phyloP scores from a whole-genome alignment of 2,797 vertebrate genomes.

The Gephyroberyx darwinii region DNA sequence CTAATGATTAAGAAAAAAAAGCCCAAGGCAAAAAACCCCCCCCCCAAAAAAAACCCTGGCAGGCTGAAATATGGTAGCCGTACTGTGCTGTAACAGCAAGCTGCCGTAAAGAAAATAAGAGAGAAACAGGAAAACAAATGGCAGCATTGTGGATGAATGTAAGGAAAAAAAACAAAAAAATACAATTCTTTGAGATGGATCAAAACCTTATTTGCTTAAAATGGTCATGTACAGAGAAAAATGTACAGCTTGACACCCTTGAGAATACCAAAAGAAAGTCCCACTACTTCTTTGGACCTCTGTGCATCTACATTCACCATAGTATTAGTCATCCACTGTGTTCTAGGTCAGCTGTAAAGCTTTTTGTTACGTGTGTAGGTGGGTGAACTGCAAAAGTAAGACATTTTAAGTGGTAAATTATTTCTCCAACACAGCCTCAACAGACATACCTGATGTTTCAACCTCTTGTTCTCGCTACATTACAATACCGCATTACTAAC shows the following conservation, averaged over 20 bases:
- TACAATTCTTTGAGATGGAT: neutral
- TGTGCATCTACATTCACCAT: constrained; percentile 39
- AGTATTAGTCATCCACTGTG: constrained; percentile 50
- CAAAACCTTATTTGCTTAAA: constrained; percentile 17
- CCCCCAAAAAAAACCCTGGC: constrained; percentile 63
- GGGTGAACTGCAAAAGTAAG: constrained; percentile 34
- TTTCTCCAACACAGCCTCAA: constrained; percentile 30
- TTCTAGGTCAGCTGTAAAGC: constrained; percentile 34
- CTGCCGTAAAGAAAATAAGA: constrained; percentile 42
- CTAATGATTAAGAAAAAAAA: constrained; percentile 91
- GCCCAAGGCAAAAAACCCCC: constrained; percentile 87
- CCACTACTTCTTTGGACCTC: constrained; percentile 23
- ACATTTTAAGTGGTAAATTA: constrained; percentile 48
- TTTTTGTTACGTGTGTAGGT: constrained; percentile 49
- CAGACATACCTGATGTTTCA: constrained; percentile 45
- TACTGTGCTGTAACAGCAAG: constrained; percentile 46
- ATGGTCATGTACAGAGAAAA: constrained; percentile 10
- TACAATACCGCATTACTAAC: constrained; percentile 21
- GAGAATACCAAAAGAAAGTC: constrained; percentile 37
- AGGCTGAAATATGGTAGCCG: constrained; percentile 53
- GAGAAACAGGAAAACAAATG: constrained; percentile 18
- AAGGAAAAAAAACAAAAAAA: constrained; percentile 8
- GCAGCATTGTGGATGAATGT: neutral
- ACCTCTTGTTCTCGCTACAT: constrained; percentile 50
- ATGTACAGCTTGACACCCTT: constrained; percentile 21